phyloP scores from a whole-genome alignment of 1,140 invertebrate genomes.

The Linepithema humile region DNA sequence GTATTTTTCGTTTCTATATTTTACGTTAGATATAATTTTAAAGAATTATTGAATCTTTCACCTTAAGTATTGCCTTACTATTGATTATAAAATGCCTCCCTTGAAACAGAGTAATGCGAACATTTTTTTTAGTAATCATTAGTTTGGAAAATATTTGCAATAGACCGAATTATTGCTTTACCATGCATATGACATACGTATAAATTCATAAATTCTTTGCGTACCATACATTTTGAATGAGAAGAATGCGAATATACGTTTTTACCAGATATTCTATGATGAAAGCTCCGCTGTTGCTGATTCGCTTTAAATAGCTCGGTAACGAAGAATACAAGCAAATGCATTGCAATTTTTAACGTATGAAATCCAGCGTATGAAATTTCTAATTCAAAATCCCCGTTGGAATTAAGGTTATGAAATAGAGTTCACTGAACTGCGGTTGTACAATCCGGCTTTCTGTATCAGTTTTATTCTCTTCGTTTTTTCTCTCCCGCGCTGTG shows the following conservation, averaged over 20 bases:
- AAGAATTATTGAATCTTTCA: neutral
- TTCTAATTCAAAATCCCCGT: too few species aligned
- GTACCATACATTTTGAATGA: neutral
- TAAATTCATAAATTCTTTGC: neutral
- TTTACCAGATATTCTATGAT: neutral
- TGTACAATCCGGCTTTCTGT: neutral
- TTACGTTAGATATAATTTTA: neutral
- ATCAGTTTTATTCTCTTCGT: neutral
- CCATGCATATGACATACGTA: neutral
- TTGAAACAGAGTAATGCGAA: neutral
- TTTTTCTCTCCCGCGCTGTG: neutral
- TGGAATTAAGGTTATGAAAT: too few species aligned
- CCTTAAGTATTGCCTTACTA: too few species aligned
- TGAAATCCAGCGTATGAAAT: neutral
- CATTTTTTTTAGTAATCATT: neutral
- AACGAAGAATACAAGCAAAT: neutral
- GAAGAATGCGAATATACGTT: neutral
- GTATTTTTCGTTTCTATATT: neutral
- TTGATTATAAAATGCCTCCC: neutral
- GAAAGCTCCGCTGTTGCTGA: neutral
- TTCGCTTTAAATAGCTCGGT: neutral
- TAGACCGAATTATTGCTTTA: neutral
- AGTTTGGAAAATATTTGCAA: neutral
- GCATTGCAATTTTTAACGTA: neutral
- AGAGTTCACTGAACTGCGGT: too few species aligned